Evolutionary conservation across 2,797 vertebrate species (phyloP).

Genomic region (Chaetophractus vellerosus): DNA sequence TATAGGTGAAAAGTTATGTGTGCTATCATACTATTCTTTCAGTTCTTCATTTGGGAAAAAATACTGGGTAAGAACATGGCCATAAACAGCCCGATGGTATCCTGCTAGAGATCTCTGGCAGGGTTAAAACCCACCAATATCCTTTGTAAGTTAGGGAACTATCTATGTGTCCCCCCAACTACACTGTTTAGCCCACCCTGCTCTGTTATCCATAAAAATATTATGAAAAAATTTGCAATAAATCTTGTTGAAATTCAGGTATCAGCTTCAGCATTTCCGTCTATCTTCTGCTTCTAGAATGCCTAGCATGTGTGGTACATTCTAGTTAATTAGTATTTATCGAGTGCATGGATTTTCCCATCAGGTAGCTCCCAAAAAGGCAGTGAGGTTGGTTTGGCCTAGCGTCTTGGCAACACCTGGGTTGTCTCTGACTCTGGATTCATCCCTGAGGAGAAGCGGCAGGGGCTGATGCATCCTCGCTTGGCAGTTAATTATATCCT

Average conservation of each 20-base stretch:
- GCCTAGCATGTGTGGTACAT: not conserved
- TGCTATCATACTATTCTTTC: not conserved
- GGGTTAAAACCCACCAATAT: not conserved
- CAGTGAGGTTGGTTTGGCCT: not conserved
- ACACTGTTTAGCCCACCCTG: not conserved
- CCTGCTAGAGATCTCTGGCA: not conserved
- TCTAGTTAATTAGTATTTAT: not conserved
- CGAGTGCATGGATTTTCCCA: not conserved
- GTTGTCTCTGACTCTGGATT: not conserved
- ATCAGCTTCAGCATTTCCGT: not conserved
- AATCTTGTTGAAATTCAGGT: not conserved
- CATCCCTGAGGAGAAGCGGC: conserved; percentile 3
- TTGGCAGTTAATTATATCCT: conserved; percentile 54
- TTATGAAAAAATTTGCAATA: not conserved
- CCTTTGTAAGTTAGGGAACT: not conserved
- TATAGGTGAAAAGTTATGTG: not conserved
- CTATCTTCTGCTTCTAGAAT: not conserved
- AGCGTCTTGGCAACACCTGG: conserved; percentile 32
- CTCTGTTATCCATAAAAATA: not conserved
- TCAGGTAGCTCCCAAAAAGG: not conserved
- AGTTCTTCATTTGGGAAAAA: not conserved
- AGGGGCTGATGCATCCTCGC: not conserved
- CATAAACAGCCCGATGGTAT: not conserved
- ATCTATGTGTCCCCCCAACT: too few relatives aligned
- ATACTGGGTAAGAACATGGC: not conserved